phyloP scores from a whole-genome alignment of 2,888 invertebrate genomes.

The Seira sanloemensis region DNA sequence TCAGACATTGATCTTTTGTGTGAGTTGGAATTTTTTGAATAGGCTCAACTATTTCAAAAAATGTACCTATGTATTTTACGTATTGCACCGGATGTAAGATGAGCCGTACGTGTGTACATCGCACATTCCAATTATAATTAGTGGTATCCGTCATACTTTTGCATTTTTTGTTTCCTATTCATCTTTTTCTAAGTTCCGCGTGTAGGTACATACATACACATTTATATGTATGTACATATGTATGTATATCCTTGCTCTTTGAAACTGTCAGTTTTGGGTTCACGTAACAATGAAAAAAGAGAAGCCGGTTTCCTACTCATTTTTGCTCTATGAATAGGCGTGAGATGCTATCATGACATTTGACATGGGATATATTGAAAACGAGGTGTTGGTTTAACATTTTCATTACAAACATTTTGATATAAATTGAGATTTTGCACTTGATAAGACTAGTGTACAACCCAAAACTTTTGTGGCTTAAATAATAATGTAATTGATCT shows the following conservation, averaged over 20 bases:
- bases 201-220: background rate
- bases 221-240: background rate
- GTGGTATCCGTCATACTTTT: background rate
- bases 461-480: too few species aligned
- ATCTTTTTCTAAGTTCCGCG: slow-evolving; percentile 32
- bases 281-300: slow-evolving; percentile 28
- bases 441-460: background rate
- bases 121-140: slow-evolving; percentile 14
- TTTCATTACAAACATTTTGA: background rate
- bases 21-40: background rate
- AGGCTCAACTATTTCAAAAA: too few species aligned
- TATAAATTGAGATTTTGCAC: background rate
- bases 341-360: slow-evolving; percentile 25
- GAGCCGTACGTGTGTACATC: background rate
- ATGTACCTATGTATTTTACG: too few species aligned
- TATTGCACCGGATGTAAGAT: slow-evolving; percentile 47
- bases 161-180: background rate
- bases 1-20: slow-evolving; percentile 32
- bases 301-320: slow-evolving; percentile 33
- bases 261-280: slow-evolving; percentile 41
- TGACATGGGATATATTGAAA: slow-evolving; percentile 18
- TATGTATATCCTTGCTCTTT: slow-evolving; percentile 26
- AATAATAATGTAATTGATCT: too few species aligned
- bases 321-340: background rate
- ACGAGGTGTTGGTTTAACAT: background rate